phyloP scores from a whole-genome alignment of 2,888 invertebrate genomes.

The Digitonthophagus gazella region DNA sequence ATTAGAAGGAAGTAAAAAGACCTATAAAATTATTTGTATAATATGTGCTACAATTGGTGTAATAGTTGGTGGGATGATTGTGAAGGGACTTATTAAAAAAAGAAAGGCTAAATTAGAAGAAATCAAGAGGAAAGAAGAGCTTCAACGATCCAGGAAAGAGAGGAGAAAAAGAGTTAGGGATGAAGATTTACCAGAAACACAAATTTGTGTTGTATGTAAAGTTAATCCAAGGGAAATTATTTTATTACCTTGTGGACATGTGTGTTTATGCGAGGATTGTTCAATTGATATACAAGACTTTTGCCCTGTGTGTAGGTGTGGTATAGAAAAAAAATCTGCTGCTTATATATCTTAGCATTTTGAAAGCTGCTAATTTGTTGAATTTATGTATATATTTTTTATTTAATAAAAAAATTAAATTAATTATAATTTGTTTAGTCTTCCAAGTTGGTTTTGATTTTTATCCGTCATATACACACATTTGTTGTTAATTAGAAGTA shows the following conservation, averaged over 20 bases:
- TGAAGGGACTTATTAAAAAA: constrained; percentile 53
- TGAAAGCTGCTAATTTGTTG: constrained; percentile 5
- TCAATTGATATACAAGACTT: constrained; percentile 63
- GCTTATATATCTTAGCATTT: constrained; percentile 67
- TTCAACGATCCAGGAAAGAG: constrained; percentile 65
- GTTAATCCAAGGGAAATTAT: constrained; percentile 84
- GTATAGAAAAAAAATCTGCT: constrained; percentile 67
- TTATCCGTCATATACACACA: too few relatives aligned
- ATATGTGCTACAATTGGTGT: constrained; percentile 59
- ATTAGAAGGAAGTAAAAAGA: constrained; percentile 68
- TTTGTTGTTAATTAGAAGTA: too few relatives aligned
- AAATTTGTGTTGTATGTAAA: constrained; percentile 84
- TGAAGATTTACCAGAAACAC: constrained; percentile 59
- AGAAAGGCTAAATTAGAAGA: constrained; percentile 59
- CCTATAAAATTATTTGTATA: constrained; percentile 59
- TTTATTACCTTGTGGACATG: constrained; percentile 85
- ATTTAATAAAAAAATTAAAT: constrained; percentile 8
- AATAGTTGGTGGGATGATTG: constrained; percentile 53
- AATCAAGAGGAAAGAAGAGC: constrained; percentile 56
- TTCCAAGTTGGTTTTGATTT: too few relatives aligned
- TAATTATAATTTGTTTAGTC: too few relatives aligned
- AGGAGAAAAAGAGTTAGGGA: constrained; percentile 65
- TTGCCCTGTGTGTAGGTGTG: constrained; percentile 79
- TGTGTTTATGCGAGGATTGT: constrained; percentile 87
- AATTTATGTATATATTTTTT: constrained; percentile 5